Evolutionary conservation across 2,113 vertebrate genomes (phyloP).

Genomic region (Cyprinodon tularosa): DNA sequence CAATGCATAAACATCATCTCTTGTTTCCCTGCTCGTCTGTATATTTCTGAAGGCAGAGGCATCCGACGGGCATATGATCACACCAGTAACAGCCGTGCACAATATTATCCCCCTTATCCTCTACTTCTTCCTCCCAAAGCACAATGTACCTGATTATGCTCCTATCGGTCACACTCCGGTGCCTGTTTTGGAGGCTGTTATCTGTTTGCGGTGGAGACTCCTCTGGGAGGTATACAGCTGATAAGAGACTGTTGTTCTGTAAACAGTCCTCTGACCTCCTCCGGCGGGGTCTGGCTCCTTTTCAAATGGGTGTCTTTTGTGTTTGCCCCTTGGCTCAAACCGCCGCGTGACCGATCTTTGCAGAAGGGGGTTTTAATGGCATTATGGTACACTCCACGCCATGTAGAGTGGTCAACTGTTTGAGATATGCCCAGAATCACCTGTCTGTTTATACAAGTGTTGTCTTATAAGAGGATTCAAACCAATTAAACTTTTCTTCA

Average conservation of each 20-base stretch:
- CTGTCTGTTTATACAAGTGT: neutral
- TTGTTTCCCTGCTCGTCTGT: slow-evolving; percentile 2
- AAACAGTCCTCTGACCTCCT: slow-evolving; percentile 73
- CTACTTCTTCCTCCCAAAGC: slow-evolving; percentile 50
- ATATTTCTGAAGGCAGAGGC: slow-evolving; percentile 12
- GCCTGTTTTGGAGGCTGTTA: slow-evolving; percentile 66
- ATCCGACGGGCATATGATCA: slow-evolving; percentile 35
- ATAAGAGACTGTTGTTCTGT: slow-evolving; percentile 76
- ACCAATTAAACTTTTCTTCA: neutral
- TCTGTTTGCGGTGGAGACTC: slow-evolving; percentile 69
- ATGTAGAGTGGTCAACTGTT: slow-evolving; percentile 56
- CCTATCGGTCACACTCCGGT: slow-evolving; percentile 63
- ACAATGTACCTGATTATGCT: slow-evolving; percentile 68
- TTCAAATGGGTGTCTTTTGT: slow-evolving; percentile 58
- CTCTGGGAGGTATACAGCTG: slow-evolving; percentile 62
- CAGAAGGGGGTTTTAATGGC: slow-evolving; percentile 57
- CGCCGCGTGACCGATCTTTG: slow-evolving; percentile 55
- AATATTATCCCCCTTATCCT: slow-evolving; percentile 51
- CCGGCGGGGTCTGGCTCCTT: slow-evolving; percentile 56
- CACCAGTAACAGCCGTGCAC: slow-evolving; percentile 31
- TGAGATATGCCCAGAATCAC: neutral
- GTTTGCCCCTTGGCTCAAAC: slow-evolving; percentile 49
- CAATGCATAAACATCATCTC: neutral
- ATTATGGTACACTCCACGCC: slow-evolving; percentile 49
- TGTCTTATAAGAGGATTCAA: neutral